These are phyloP conservation scores for Triplophysa yarkandensis DNA, from an alignment of 2,797 vertebrate species.

Conservation along the genomic window DNA sequence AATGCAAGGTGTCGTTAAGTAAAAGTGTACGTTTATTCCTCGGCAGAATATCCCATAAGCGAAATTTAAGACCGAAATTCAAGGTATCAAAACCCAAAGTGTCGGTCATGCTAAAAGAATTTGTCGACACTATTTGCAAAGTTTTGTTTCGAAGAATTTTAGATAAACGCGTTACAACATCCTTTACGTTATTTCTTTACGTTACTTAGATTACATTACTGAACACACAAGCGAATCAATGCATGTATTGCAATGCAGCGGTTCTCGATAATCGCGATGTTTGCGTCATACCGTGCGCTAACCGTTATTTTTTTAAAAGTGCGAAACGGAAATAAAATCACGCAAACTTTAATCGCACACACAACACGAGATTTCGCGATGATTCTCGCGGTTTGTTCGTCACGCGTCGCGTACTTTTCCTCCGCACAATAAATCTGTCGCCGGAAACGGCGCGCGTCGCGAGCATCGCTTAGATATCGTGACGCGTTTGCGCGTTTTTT, in stretches of 20 bases:
- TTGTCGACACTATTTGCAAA: no score
- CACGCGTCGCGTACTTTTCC: constrained; percentile 57
- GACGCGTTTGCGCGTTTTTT: constrained; percentile 17
- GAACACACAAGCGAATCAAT: neutral
- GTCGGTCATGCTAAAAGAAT: no score
- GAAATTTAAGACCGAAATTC: no score
- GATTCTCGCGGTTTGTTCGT: constrained; percentile 56
- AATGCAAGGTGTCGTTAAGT: no score
- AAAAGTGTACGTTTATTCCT: no score
- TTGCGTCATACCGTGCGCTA: neutral
- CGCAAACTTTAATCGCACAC: neutral
- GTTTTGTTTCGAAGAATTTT: no score
- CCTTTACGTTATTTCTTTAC: no score
- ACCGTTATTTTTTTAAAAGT: no score
- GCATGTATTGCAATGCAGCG: neutral
- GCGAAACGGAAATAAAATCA: neutral
- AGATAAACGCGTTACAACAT: no score
- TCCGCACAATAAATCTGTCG: constrained; percentile 40
- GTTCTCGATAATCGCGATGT: neutral
- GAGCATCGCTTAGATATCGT: neutral
- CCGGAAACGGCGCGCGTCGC: neutral
- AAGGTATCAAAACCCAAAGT: no score
- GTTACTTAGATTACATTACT: neutral
- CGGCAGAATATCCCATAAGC: no score
- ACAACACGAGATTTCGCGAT: neutral